Base-by-base conservation (phyloP, 1,140 invertebrate genomes). In the Drosophila fuyamai region DNA sequence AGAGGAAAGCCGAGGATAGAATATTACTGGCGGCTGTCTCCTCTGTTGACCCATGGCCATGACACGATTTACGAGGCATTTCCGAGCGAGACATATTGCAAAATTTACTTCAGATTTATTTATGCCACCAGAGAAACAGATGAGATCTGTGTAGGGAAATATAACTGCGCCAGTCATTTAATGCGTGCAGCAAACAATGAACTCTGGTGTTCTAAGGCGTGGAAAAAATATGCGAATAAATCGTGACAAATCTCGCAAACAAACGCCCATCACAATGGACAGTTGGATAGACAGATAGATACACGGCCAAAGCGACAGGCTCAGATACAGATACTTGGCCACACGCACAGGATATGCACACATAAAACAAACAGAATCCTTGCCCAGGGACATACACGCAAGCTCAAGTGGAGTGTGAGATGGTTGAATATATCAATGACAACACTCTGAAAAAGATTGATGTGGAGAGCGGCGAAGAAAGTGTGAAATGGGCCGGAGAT, bases 61-160 rank as follows among this genome's bases (percentile, higher is more conserved):
- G 74, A 67, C 71, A 85, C 81, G 85, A 90, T 90, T 90, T 90
- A 90, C 85, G 86, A 90, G 81, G 81, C 86, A 86, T 90, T 90
- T 90, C 85, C 85, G 78, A 85, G 83, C 79, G 83, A 90, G 85
- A 90, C 85, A 90, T 81, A 89, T 90, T 90, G 85, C 76, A 90
- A 85, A 90, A 90, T 90, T 90, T 90, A 90, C 85, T 90, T 71
- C 85, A 91, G 88, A 91, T 91, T 91, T 91, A 91, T 91, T 91
- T 84, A 91, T 91, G 81, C 73, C 80, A 41, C 51, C 53, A 44
- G 56, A 51, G 56, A 54, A 56, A 36, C 51, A 71, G 51, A 71
- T 70, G 51, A 56, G 72, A 68, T 70, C 35, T 54, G 67, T 41
- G 47, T 58, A 50, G 67, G 65, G 18, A 71, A 71, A 71, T 71